Evolutionary conservation across 2,113 vertebrate species (phyloP).

Genomic region (Dicrurus megarhynchus): DNA sequence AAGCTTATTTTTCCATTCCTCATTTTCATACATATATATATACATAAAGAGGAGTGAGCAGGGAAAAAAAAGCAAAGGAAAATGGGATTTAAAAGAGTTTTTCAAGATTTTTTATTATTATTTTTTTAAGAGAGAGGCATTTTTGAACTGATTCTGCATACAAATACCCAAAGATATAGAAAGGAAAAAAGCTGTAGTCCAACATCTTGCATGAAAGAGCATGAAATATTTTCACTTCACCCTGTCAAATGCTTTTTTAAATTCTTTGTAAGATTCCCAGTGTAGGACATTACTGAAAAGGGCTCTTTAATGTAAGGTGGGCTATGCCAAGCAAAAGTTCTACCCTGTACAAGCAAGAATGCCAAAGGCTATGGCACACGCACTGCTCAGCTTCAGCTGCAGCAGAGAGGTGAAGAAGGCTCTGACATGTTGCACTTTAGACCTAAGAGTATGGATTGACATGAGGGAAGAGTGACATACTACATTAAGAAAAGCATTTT

Average conservation of each 20-base stretch:
- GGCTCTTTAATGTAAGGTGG: neutral
- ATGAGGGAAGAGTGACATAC: neutral
- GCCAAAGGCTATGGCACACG: neutral
- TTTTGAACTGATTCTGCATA: neutral
- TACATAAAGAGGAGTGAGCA: neutral
- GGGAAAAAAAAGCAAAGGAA: accelerated
- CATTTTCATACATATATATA: neutral
- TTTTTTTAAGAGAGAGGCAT: neutral
- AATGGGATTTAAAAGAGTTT: neutral
- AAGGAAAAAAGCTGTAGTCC: neutral
- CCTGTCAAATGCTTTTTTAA: neutral
- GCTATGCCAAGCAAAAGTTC: neutral
- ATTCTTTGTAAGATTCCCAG: neutral
- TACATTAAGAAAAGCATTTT: neutral
- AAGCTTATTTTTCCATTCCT: neutral
- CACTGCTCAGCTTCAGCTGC: neutral
- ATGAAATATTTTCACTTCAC: neutral
- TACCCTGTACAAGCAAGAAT: neutral
- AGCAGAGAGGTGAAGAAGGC: neutral
- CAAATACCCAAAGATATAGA: neutral
- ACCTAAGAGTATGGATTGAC: neutral
- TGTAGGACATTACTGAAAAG: neutral
- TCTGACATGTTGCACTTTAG: neutral
- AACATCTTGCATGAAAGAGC: neutral
- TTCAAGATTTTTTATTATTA: neutral